Evolutionary conservation across 2,888 invertebrate genomes (phyloP), one percentile per base, ranked within the genome.

Genomic region (Orthosia gothica): DNA sequence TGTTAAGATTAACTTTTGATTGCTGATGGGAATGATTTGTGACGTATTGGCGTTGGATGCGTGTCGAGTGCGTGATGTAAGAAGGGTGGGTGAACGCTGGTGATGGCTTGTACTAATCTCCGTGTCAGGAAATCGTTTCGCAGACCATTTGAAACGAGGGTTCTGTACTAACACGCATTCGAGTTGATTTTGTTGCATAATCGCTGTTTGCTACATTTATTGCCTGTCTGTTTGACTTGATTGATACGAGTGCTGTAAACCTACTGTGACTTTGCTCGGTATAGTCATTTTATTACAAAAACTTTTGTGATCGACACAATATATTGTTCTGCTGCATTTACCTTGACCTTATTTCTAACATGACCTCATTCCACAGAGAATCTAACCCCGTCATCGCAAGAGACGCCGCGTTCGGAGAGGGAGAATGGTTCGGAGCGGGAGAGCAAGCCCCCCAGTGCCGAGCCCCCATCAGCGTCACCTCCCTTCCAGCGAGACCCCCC

Each of bases 51-150:
- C 88, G 87, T 89, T 81, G 88, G 88, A 90, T 91, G 88, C 87
- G 89, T 89, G 88, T 94, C 87, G 92, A 96, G 96, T 96, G 96
- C 96, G 96, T 96, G 96, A 96, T 92, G 96, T 96, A 96, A 96
- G 95, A 93, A 94, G 96, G 96, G 96, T 92, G 94, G 92, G 93
- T 93, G 93, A 94, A 91, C 92, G 92, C 91, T 91, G 94, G 96
- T 95, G 96, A 96, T 95, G 95, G 95, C 95, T 96, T 95, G 96
- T 96, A 95, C 96, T 96, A 96, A 96, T 96, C 96, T 95, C 96
- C 96, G 94, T 96, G 96, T 96, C 96, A 96, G 96, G 95, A 95
- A 96, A 96, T 96, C 95, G 96, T 96, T 96, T 95, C 94, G 96
- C 96, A 96, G 96, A 92, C 95, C 96, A 96, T 96, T 96, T 95